phyloP scores from a whole-genome alignment of 2,888 invertebrate genomes.

The Plemyria rubiginata region DNA sequence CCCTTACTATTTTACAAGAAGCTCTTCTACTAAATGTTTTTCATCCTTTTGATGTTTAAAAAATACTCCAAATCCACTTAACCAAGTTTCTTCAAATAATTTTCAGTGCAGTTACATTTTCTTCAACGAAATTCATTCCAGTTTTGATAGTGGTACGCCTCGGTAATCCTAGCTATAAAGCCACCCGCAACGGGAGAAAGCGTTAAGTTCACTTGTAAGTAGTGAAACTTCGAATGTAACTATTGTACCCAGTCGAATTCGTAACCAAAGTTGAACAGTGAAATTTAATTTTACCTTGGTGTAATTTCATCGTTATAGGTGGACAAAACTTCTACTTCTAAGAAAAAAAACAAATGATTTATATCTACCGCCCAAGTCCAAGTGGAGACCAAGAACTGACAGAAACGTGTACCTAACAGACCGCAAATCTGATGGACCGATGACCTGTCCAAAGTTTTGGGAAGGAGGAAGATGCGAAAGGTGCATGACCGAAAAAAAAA shows the following conservation, averaged over 20 bases:
- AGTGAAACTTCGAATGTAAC: slow-evolving; percentile 20
- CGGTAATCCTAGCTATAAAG: slow-evolving; percentile 8
- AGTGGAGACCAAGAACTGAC: no score
- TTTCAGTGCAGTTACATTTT: not conserved
- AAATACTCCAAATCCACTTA: not conserved
- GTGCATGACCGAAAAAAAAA: no score
- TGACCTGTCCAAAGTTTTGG: no score
- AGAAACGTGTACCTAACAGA: no score
- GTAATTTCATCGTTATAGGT: not conserved
- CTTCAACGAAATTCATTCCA: not conserved
- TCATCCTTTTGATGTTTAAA: not conserved
- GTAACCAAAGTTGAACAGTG: slow-evolving; percentile 12
- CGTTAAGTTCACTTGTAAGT: slow-evolving; percentile 11
- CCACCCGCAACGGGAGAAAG: slow-evolving; percentile 13
- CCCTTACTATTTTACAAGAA: no score
- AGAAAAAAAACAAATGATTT: not conserved
- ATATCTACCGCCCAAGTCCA: no score
- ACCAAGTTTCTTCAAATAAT: not conserved
- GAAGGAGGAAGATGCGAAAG: no score
- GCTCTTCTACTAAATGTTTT: no score
- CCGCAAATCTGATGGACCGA: no score
- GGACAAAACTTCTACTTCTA: not conserved
- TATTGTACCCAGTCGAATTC: slow-evolving; percentile 13
- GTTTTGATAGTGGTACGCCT: slow-evolving; percentile 5
- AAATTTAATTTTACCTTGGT: slow-evolving; percentile 7